Evolutionary conservation across 2,797 vertebrate species (phyloP), one percentile per base, ranked within the genome.

Genomic region (Micrastur ruficollis): DNA sequence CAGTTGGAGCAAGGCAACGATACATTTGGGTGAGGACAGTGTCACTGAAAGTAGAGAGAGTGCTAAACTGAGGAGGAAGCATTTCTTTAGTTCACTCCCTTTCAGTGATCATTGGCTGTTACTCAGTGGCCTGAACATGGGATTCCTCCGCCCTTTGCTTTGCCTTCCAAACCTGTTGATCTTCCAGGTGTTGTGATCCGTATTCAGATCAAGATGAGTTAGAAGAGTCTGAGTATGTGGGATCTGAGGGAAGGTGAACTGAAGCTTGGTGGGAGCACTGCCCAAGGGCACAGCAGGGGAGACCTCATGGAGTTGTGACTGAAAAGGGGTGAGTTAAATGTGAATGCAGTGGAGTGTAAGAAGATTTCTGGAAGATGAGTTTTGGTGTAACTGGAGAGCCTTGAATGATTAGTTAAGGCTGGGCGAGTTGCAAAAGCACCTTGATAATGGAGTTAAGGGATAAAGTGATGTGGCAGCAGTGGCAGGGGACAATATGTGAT

Each of bases 281-380:
- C 14, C n/a, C 7, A 34, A 23, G 44, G 29, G 59, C 0, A 0
- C 81, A 50, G n/a, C 42, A 3, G 3, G 34, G n/a, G 22, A 44
- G 20, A 49, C 29, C 11, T 49, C 19, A 6, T 5, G 32, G 59
- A 49, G 27, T 1, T 81, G n/a, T 26, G 40, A 27, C 19, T 63
- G 47, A 70, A 70, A 81, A 78, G 4, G 59, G 7, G 2, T 12
- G 26, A 87, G 12, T 25, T 34, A 80, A 91, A 88, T 23, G 13
- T 19, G 10, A 71, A 20, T 50, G 59, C 44, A 49, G 5, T 18
- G 25, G 17, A 46, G 23, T 8, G 8, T 21, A 19, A 71, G 27
- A 81, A 34, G 62, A 42, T 50, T 80, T 82, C 55, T 76, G 61
- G 26, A 85, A 62, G 36, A 23, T 65, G 29, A 19, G 32, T 44